Conservation (phyloP, 2,797 vertebrate genomes). For the Mus caroli region DNA sequence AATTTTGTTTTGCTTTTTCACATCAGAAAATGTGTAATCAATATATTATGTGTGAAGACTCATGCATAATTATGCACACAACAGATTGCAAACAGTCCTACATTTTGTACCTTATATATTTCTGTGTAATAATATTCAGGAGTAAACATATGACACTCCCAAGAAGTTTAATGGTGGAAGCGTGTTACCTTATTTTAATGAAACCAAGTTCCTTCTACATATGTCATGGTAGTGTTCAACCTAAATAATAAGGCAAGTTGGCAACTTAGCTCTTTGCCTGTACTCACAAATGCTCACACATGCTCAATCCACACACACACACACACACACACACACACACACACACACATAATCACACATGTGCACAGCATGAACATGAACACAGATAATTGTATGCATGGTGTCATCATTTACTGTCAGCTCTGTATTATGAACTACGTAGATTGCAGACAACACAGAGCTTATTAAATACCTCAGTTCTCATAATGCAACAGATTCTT, state of each 20-base stretch:
- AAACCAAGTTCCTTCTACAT: conserved; percentile 29
- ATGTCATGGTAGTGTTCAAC: conserved; percentile 35
- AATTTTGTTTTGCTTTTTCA: conserved; percentile 71
- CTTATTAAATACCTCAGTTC: not conserved
- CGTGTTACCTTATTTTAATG: conserved; percentile 54
- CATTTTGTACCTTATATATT: conserved; percentile 56
- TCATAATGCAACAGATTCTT: not conserved
- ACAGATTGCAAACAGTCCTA: conserved; percentile 68
- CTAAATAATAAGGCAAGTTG: conserved; percentile 35
- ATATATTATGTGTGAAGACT: conserved; percentile 63
- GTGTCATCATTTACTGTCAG: not conserved
- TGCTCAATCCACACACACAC: not conserved
- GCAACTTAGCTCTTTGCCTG: not conserved
- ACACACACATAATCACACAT: not conserved
- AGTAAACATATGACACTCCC: conserved; percentile 23
- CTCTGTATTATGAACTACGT: not conserved
- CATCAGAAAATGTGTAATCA: conserved; percentile 72
- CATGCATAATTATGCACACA: conserved; percentile 63
- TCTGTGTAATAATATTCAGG: conserved; percentile 65
- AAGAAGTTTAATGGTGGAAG: conserved; percentile 51
- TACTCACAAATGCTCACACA: not conserved
- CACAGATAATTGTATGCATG: not conserved
- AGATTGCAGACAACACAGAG: not conserved
- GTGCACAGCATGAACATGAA: not conserved
- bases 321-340: not conserved